Evolutionary conservation across 2,888 invertebrate species (phyloP), one percentile per base, ranked within the genome.

Genomic region (Chironomus riparius): DNA sequence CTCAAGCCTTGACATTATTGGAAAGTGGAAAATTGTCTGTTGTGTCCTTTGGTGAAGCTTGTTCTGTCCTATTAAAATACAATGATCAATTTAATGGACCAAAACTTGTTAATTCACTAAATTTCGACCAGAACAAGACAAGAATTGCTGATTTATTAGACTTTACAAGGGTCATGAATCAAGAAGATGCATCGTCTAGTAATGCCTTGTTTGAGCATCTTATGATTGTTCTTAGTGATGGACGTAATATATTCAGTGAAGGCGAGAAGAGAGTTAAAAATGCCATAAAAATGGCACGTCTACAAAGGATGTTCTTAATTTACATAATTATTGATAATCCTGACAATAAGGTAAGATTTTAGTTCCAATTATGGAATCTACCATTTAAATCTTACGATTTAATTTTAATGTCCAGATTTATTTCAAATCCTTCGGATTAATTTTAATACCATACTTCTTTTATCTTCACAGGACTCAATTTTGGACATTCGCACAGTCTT

Each of bases 291-390:
- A 85, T 91, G 79, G 95, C 95, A 3, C 88, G 91, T 78, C 87
- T 94, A 73, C 88, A 90, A 76, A 90, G 93, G 61, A 91, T 99
- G 79, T 98, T 99, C 84, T 87, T 95, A 78, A 94, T 99, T 4
- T 99, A 98, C 82, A 90, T 99, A 71, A 92, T 99, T 78, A 90
- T 99, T 68, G 99, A 99, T 83, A 97, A 95, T 85, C 95, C 95
- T 6, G 88, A 91, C 78, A 94, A 92, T 82, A 93, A 95, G 88
- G 94, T 93, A 38, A 68, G 38, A 70, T 48, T 70, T 22, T 70
- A 6, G 70, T n/a, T 68, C 48, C 47, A 70, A n/a, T n/a, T n/a
- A n/a, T n/a, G n/a, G n/a, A n/a, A n/a, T n/a, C 22, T 24, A 3
- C 22, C 2, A 24, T 50, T 15, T 77, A 21, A 38, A 71, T 87